These are phyloP conservation scores for Drosophila willistoni DNA, from an alignment of 1,140 invertebrate genomes.

Conservation along the genomic window DNA sequence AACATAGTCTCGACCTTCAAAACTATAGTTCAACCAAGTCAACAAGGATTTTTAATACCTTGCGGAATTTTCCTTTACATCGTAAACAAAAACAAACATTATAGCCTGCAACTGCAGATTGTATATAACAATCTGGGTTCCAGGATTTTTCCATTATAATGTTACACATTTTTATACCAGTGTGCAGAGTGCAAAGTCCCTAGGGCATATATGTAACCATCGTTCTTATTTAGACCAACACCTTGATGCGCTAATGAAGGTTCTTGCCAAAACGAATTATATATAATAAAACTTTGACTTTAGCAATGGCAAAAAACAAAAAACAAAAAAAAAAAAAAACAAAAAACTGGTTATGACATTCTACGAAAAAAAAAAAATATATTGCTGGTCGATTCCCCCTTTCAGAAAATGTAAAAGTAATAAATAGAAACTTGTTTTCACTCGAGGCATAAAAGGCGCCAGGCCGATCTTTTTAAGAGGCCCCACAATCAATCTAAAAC, in stretches of 20 bases:
- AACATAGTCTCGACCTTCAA: too few species aligned
- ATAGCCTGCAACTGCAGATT: too few species aligned
- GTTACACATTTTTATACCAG: neutral
- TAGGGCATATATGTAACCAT: neutral
- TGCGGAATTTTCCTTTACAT: too few species aligned
- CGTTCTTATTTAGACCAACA: neutral
- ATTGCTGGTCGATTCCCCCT: conserved; percentile 2
- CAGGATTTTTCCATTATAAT: too few species aligned
- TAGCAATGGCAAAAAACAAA: neutral
- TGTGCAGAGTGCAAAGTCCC: neutral
- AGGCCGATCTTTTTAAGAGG: conserved; percentile 24
- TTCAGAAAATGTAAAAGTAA: conserved; percentile 6
- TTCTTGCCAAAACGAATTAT: conserved; percentile 3
- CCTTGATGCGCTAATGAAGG: conserved; percentile 8
- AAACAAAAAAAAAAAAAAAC: neutral
- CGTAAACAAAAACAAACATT: too few species aligned
- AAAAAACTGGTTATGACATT: conserved; percentile 17
- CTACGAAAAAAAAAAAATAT: conserved; percentile 1
- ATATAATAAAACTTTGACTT: conserved; percentile 10
- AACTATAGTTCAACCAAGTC: too few species aligned
- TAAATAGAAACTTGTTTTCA: conserved; percentile 40
- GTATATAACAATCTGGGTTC: too few species aligned
- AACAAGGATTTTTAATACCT: too few species aligned
- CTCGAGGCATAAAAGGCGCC: conserved; percentile 42
- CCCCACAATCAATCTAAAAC: conserved; percentile 59